Conservation (phyloP, 2,113 vertebrate genomes). For the Sminthopsis crassicaudata region DNA sequence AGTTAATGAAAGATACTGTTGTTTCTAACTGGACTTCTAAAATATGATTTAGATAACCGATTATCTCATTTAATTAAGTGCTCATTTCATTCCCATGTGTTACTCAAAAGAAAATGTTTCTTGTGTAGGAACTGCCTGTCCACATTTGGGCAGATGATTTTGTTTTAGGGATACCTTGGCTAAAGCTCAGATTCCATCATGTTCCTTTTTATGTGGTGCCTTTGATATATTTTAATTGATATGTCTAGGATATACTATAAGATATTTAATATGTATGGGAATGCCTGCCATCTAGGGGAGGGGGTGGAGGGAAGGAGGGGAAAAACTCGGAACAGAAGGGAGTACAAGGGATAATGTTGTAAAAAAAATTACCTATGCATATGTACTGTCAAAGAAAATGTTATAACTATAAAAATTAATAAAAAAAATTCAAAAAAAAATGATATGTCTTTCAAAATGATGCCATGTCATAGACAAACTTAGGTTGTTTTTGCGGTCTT, state of each 20-base stretch:
- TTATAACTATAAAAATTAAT: too few species aligned
- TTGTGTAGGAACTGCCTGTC: background rate
- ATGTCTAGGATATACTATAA: too few species aligned
- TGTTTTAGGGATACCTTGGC: background rate
- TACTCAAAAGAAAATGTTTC: slow-evolving; percentile 43
- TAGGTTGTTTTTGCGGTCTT: background rate
- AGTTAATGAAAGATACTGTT: background rate
- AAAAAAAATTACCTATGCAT: too few species aligned
- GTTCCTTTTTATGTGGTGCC: background rate
- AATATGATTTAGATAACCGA: slow-evolving; percentile 37
- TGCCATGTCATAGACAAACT: background rate
- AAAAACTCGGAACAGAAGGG: too few species aligned
- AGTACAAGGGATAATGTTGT: too few species aligned
- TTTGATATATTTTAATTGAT: slow-evolving; percentile 24
- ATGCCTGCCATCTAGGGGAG: too few species aligned
- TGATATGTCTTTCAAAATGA: slow-evolving; percentile 29
- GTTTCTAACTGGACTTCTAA: slow-evolving; percentile 36
- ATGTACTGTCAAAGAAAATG: too few species aligned
- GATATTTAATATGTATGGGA: too few species aligned
- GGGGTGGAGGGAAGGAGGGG: too few species aligned
- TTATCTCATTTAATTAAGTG: slow-evolving; percentile 61
- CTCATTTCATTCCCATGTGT: slow-evolving; percentile 27
- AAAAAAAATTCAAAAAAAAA: too few species aligned
- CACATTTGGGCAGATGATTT: background rate
- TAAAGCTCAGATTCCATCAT: slow-evolving; percentile 11